Base-by-base conservation (phyloP, 2,888 invertebrate genomes). In the Cloeon dipterum region DNA sequence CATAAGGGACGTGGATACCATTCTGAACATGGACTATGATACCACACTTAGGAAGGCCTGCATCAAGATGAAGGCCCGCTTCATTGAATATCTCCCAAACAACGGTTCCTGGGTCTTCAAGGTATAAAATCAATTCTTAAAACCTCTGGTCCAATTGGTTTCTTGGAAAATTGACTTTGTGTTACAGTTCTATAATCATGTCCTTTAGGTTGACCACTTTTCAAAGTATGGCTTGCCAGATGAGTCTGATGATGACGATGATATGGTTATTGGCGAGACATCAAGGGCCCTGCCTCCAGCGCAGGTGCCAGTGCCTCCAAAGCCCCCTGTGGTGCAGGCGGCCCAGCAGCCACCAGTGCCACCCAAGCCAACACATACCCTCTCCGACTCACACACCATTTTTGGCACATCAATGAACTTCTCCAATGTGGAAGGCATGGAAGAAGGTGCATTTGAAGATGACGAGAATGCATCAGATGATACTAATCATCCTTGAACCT, bases 31-130 rank as follows among this genome's bases (percentile, higher is more conserved):
- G 70, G 75, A 81, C 49, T 96, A 85, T 59, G 76, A 83, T 46
- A 75, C 71, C 7, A 83, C 82, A 51, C 57, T 96, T 39, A 74
- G 88, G 13, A 67, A 73, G 20, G 77, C 81, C 1, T 83, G 88
- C 40, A 72, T 74, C 42, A 83, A 81, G 46, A 79, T 91, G 55
- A 78, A 77, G 42, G 88, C 89, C 0, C 72, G 75, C 37, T 98
- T 96, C 55, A 70, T 91, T 4, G 94, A 96, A 52, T 96, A 93
- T 57, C 68, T 89, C 0, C 85, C 93, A 0, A 82, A 85, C 53
- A 89, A 88, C 2, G 96, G 96, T 18, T 88, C 91, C 38, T 98
- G 96, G 94, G 91, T 93, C 36, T 96, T 96, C 58, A 71, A 78
- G 54, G 82, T 79, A 46, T 50, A 51, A 45, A 5, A 1, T n/a